phyloP scores from a whole-genome alignment of 92 coral and sea anemone genomes.

The Metridium senile region DNA sequence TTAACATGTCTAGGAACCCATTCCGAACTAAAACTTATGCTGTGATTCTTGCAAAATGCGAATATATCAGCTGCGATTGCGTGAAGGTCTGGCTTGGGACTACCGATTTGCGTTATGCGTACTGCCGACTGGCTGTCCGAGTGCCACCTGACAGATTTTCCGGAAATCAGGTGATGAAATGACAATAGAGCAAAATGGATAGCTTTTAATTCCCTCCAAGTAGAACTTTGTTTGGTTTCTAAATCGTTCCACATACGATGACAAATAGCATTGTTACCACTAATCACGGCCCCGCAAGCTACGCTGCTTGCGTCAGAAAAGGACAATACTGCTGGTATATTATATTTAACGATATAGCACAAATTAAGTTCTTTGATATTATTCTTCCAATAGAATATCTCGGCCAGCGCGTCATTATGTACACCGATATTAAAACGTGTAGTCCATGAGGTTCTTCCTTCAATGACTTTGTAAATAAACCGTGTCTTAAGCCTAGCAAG shows the following conservation, averaged over 20 bases:
- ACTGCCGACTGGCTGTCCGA: slow-evolving; percentile 39
- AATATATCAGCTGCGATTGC: slow-evolving; percentile 16
- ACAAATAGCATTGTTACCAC: too few species aligned
- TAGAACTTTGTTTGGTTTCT: slow-evolving; percentile 25
- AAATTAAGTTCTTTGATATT: slow-evolving; percentile 20
- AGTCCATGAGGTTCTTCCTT: slow-evolving; percentile 6
- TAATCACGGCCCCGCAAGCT: slow-evolving; percentile 48
- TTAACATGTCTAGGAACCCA: slow-evolving; percentile 22
- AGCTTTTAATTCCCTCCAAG: slow-evolving; percentile 45
- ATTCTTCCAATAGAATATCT: slow-evolving; percentile 44
- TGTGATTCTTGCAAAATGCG: neutral
- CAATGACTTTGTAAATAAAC: slow-evolving; percentile 32
- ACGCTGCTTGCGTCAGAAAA: slow-evolving; percentile 42
- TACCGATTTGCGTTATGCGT: slow-evolving; percentile 23
- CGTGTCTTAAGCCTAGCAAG: slow-evolving; percentile 32
- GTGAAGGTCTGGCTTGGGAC: slow-evolving; percentile 25
- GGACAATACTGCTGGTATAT: slow-evolving; percentile 10
- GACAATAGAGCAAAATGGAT: slow-evolving; percentile 30
- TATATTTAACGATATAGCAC: slow-evolving; percentile 1
- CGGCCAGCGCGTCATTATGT: slow-evolving; percentile 15
- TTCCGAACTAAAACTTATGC: slow-evolving; percentile 14
- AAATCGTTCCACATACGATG: slow-evolving; percentile 26
- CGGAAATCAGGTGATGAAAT: neutral
- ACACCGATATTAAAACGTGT: slow-evolving; percentile 17
- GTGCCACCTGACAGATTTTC: slow-evolving; percentile 17